These are phyloP conservation scores for Acheta domesticus DNA, from an alignment of 2,888 invertebrate genomes.

Conservation along the genomic window DNA sequence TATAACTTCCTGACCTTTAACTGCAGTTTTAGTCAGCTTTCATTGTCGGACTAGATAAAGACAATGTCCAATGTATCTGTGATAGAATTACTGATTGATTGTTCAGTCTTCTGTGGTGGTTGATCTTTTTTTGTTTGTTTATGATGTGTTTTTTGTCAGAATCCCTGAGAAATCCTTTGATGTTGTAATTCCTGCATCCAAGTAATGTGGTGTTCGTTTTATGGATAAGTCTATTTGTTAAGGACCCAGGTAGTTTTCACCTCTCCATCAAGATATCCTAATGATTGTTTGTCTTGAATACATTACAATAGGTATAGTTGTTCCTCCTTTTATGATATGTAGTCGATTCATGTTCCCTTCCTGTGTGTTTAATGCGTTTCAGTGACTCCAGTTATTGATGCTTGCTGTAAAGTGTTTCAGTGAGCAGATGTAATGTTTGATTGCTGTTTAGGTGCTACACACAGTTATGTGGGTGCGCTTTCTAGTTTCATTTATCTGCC, in stretches of 20 bases:
- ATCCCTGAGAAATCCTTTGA: background rate
- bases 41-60: background rate
- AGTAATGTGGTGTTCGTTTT: background rate
- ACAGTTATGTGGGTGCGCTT: background rate
- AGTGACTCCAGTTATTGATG: background rate
- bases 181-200: background rate
- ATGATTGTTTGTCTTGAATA: background rate
- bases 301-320: background rate
- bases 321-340: background rate
- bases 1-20: background rate
- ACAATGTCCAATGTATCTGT: slow-evolving; percentile 5
- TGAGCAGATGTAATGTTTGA: background rate
- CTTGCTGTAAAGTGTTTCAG: background rate
- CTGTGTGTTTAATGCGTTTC: background rate
- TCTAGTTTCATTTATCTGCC: slow-evolving; percentile 2
- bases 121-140: background rate
- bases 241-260: background rate
- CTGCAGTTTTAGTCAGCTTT: slow-evolving; percentile 1
- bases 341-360: background rate
- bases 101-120: slow-evolving; percentile 18
- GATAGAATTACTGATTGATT: background rate
- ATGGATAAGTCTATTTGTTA: background rate
- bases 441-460: background rate
- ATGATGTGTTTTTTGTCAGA: background rate
- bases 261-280: background rate